Base-by-base conservation (phyloP, 2,888 invertebrate species). In the Hipparchia sbordonii region DNA sequence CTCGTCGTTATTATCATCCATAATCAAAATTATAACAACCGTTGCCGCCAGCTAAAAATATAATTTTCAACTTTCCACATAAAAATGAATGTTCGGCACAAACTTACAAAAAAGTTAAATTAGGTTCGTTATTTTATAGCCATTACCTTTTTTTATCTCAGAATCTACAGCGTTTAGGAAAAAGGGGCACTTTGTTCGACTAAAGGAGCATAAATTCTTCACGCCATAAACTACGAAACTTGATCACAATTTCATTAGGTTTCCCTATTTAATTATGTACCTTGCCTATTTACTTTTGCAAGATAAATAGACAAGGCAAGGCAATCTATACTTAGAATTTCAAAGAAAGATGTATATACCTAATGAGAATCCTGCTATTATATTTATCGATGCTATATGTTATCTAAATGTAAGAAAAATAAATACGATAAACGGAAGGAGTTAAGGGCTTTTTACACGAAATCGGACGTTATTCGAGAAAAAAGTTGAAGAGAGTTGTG, bases 31-130 rank as follows among this genome's bases (percentile, higher is more conserved):
- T 48, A 69, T 67, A 76, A 74, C 73, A 67, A 74, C 56, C 56
- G 70, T 59, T 60, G 67, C 72, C 65, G 62, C 63, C 54, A 65
- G 72, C 74, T 75, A 71, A 77, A 71, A 77, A 59, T 72, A 75
- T 74, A 78, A 75, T 74, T 75, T 74, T 67, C 51, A 78, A 78
- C 74, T 78, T 78, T 77, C 69, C 74, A 74, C 78, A 74, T 77
- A 74, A 78, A 78, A 77, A 74, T 74, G 71, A 78, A 78, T 74
- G 69, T 74, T 71, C 70, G 69, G 57, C 62, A 70, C 61, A 71
- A 74, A 70, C 72, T 72, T 76, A 70, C 57, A 74, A 77, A 65
- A 74, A 79, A 77, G 74, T 77, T 77, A 74, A 78, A 76, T 75
- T 74, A 68, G 71, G 68, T 75, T 76, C 68, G 74, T 74, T 76